Conservation (phyloP, 2,888 invertebrate species). For the Perizoma flavofasciatum region DNA sequence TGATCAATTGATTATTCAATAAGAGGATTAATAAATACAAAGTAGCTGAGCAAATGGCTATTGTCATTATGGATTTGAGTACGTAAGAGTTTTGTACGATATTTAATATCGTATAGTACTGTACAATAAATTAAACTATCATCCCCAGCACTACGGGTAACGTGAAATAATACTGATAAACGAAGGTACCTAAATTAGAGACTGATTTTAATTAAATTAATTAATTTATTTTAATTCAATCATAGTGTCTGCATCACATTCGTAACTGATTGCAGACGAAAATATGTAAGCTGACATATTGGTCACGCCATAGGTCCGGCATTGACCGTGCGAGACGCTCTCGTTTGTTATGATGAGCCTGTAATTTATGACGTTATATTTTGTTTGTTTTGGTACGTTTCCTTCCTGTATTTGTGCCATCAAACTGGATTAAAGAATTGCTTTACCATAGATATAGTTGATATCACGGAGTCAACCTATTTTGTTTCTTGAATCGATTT, state of each 20-base stretch:
- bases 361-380: constrained; percentile 14
- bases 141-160: too few relatives aligned
- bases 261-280: constrained; percentile 3
- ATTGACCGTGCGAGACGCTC: constrained; percentile 42
- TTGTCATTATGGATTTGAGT: too few relatives aligned
- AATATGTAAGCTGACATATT: constrained; percentile 28
- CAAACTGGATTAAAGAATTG: not conserved
- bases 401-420: not conserved
- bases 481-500: not conserved
- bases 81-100: too few relatives aligned
- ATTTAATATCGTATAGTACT: too few relatives aligned
- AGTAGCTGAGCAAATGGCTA: too few relatives aligned
- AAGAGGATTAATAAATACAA: too few relatives aligned
- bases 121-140: too few relatives aligned
- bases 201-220: too few relatives aligned
- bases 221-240: too few relatives aligned
- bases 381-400: constrained; percentile 17
- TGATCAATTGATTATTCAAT: too few relatives aligned
- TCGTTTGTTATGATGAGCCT: constrained; percentile 25
- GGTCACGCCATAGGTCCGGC: constrained; percentile 42
- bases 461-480: not conserved
- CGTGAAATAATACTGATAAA: too few relatives aligned
- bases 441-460: not conserved
- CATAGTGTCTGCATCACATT: not conserved
- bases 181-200: too few relatives aligned